Percentiles rank a stretch among this genome's conserved stretches.
Conservation (phyloP, 2,888 invertebrate species). For the Pandemis corylana region DNA sequence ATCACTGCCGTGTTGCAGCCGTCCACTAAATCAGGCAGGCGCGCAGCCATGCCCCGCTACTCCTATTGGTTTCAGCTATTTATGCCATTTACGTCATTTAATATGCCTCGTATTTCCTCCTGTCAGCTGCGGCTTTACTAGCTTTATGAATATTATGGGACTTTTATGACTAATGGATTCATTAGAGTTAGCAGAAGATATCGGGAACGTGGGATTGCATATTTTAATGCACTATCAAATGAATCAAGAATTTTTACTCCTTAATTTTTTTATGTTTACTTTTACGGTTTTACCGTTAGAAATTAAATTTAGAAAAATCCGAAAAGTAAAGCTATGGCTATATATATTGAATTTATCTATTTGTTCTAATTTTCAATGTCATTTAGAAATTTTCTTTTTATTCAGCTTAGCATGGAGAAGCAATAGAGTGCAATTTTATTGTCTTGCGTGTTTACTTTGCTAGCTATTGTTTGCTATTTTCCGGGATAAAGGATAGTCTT, state of each 20-base stretch:
- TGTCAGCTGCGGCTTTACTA: conserved; percentile 5
- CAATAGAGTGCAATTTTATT: no score
- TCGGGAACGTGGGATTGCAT: neutral
- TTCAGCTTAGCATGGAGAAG: neutral
- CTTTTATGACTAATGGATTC: conserved; percentile 7
- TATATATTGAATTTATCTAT: no score
- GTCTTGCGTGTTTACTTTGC: no score
- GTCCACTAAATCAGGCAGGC: conserved; percentile 15
- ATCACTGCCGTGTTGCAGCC: neutral
- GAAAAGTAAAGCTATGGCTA: no score
- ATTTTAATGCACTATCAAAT: neutral
- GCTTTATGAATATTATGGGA: conserved; percentile 1
- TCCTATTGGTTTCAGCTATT: conserved; percentile 14
- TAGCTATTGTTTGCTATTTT: no score
- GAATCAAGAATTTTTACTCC: no score
- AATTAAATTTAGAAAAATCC: no score
- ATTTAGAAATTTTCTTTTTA: neutral
- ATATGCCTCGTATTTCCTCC: conserved; percentile 15
- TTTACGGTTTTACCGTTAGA: no score
- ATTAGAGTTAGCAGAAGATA: neutral
- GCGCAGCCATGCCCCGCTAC: conserved; percentile 1
- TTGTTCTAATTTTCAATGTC: no score
- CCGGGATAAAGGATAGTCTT: no score
- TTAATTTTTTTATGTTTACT: no score
- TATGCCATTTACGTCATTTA: conserved; percentile 7